These are phyloP conservation scores for Cerceris rybyensis DNA, from an alignment of 2,888 invertebrate genomes.

Conservation along the genomic window DNA sequence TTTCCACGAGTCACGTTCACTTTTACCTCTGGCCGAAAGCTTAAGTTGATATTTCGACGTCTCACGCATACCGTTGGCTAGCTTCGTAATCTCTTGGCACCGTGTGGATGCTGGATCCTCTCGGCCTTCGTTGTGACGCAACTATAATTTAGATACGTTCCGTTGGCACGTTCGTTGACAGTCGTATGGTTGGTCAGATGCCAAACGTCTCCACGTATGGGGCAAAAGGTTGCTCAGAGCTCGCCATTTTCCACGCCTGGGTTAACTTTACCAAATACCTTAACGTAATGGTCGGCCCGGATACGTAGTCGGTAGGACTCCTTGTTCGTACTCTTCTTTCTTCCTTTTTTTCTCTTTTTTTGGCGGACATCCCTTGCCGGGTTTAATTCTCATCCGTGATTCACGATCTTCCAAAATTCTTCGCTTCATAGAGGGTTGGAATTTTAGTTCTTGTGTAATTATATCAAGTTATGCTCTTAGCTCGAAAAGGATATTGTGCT, in stretches of 20 bases:
- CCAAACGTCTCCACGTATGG: slow-evolving; percentile 61
- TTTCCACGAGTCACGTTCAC: slow-evolving; percentile 28
- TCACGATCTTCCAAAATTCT: neutral
- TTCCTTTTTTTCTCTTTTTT: neutral
- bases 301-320: slow-evolving; percentile 18
- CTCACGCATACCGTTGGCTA: slow-evolving; percentile 8
- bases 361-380: neutral
- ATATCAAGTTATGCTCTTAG: too few species aligned
- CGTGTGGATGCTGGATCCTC: slow-evolving; percentile 48
- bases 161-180: slow-evolving; percentile 71
- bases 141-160: slow-evolving; percentile 75
- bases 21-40: slow-evolving; percentile 11
- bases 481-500: too few species aligned
- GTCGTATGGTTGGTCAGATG: slow-evolving; percentile 64
- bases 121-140: slow-evolving; percentile 66
- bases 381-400: slow-evolving; percentile 23
- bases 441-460: too few species aligned
- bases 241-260: slow-evolving; percentile 52
- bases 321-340: neutral
- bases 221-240: slow-evolving; percentile 38
- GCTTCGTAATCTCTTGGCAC: slow-evolving; percentile 67
- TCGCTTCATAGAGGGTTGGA: neutral
- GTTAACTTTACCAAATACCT: slow-evolving; percentile 46
- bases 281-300: slow-evolving; percentile 28
- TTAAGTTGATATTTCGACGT: slow-evolving; percentile 37